phyloP scores from a whole-genome alignment of 2,888 invertebrate species.

The Trichacis sp. region DNA sequence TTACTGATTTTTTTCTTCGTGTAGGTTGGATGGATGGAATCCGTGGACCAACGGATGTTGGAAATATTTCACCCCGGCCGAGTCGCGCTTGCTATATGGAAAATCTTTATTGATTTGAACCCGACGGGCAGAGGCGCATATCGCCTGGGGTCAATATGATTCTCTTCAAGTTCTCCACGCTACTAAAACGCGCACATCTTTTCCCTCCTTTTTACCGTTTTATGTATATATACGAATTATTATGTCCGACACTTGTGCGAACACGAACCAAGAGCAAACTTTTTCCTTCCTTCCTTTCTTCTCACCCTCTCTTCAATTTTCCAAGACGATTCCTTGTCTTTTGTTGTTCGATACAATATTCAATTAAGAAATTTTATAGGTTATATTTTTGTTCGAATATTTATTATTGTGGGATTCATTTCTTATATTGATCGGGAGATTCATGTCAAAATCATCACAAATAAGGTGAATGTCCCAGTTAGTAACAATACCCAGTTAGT shows the following conservation, averaged over 20 bases:
- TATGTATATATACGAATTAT: slow-evolving; percentile 9
- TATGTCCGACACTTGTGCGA: slow-evolving; percentile 16
- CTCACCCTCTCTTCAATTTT: slow-evolving; percentile 43
- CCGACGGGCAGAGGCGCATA: slow-evolving; percentile 54
- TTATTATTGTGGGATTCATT: no score
- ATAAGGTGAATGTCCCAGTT: no score
- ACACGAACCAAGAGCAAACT: slow-evolving; percentile 23
- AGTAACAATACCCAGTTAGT: no score
- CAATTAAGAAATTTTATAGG: no score
- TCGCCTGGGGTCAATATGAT: slow-evolving; percentile 62
- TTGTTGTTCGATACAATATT: slow-evolving; percentile 58
- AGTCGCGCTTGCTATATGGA: slow-evolving; percentile 55
- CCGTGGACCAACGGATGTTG: no score
- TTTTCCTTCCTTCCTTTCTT: slow-evolving; percentile 21
- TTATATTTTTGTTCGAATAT: no score
- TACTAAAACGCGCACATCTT: background rate
- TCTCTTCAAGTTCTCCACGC: slow-evolving; percentile 40
- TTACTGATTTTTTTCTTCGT: no score
- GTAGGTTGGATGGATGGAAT: no score
- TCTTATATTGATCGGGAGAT: no score
- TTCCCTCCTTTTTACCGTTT: slow-evolving; percentile 11
- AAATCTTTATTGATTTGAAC: slow-evolving; percentile 67
- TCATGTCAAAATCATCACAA: no score
- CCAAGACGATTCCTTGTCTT: slow-evolving; percentile 56
- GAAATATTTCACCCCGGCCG: slow-evolving; percentile 59